phyloP scores from a whole-genome alignment of 2,797 vertebrate genomes.

The Sandelia bainsii region DNA sequence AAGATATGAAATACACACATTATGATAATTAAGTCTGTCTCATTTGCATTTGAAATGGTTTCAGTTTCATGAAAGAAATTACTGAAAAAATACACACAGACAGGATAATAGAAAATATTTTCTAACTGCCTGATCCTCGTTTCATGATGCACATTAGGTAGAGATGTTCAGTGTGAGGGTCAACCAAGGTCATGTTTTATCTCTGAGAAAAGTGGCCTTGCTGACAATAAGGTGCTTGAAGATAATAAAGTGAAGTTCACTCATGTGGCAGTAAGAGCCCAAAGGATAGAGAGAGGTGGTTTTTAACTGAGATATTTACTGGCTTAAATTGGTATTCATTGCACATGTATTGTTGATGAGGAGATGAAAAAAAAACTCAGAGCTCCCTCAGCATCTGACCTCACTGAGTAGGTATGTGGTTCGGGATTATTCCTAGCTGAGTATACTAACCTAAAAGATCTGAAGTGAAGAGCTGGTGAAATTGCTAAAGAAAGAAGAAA shows the following conservation, averaged over 20 bases:
- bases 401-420: background rate
- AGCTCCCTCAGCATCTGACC: background rate
- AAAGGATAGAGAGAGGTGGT: background rate
- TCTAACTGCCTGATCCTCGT: background rate
- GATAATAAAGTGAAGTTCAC: background rate
- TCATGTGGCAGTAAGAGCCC: background rate
- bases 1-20: background rate
- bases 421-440: background rate
- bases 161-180: background rate
- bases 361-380: background rate
- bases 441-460: background rate
- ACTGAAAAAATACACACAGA: constrained; percentile 9
- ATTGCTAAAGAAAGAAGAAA: background rate
- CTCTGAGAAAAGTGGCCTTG: background rate
- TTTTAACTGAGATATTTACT: background rate
- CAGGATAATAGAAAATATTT: constrained; percentile 2
- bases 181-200: background rate
- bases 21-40: background rate
- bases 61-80: constrained; percentile 6
- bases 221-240: background rate
- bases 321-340: background rate
- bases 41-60: constrained; percentile 2
- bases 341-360: background rate
- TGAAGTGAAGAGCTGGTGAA: background rate
- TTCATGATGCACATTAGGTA: background rate